phyloP scores from a whole-genome alignment of 2,797 vertebrate species.

The Distichodus sexfasciatus region DNA sequence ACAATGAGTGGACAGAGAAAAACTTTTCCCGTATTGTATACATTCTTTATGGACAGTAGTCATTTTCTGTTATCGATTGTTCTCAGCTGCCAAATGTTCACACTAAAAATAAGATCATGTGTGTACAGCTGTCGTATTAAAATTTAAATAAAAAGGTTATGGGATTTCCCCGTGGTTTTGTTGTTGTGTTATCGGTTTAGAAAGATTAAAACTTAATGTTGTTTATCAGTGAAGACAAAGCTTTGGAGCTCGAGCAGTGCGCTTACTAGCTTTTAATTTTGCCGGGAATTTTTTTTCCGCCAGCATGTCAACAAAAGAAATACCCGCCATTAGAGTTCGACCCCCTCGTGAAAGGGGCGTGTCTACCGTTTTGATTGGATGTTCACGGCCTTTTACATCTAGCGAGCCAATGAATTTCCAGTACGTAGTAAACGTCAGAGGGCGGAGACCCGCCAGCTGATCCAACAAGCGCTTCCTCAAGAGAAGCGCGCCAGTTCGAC shows the following conservation, averaged over 20 bases:
- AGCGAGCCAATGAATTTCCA: conserved; percentile 23
- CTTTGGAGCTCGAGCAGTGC: too few species aligned
- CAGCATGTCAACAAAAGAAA: conserved; percentile 47
- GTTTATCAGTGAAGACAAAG: neutral
- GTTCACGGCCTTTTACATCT: neutral
- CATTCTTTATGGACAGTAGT: neutral
- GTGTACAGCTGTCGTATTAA: conserved; percentile 10
- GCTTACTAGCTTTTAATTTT: conserved; percentile 15
- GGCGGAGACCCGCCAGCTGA: conserved; percentile 23
- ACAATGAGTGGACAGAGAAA: neutral
- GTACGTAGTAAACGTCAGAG: conserved; percentile 1
- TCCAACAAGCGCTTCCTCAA: neutral
- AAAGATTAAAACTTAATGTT: neutral
- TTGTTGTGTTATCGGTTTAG: neutral
- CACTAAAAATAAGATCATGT: neutral
- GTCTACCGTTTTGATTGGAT: conserved; percentile 15
- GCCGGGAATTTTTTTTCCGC: conserved; percentile 55
- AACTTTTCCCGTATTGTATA: neutral
- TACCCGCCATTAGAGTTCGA: conserved; percentile 55
- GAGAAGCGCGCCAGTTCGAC: neutral
- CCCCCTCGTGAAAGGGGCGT: neutral
- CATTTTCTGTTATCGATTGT: conserved; percentile 2
- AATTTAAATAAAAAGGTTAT: conserved; percentile 38
- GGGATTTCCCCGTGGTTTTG: neutral
- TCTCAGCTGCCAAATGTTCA: neutral